A percentile compares a stretch with the other conserved stretches of the same genome.
Conservation (phyloP, 1,140 invertebrate species). For the Metaphire vulgaris region DNA sequence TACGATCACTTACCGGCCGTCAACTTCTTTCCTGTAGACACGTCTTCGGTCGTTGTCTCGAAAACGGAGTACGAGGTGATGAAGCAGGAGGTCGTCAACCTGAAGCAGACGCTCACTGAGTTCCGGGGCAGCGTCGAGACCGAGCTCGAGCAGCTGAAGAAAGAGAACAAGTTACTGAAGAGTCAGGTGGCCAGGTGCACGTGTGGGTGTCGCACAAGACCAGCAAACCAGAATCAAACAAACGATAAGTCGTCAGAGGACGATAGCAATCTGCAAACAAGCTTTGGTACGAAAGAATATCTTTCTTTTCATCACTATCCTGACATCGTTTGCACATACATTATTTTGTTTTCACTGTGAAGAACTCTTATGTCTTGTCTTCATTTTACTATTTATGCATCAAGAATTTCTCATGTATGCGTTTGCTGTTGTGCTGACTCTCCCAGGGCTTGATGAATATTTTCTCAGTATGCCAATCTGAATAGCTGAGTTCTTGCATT, state of each 20-base stretch:
- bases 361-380: no score
- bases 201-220: slow-evolving; percentile 10
- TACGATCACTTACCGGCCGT: not conserved
- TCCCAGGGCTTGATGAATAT: no score
- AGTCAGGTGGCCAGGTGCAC: slow-evolving; percentile 14
- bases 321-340: no score
- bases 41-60: slow-evolving; percentile 7
- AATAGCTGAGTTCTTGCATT: no score
- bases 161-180: slow-evolving; percentile 16
- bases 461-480: no score
- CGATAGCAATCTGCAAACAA: slow-evolving; percentile 18
- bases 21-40: slow-evolving; percentile 17
- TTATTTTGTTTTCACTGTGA: no score
- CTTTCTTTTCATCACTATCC: no score
- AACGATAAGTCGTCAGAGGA: slow-evolving; percentile 18
- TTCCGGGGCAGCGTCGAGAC: slow-evolving; percentile 13
- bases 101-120: slow-evolving; percentile 15
- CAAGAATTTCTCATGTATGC: no score
- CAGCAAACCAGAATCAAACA: not conserved
- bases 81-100: not conserved
- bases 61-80: slow-evolving; percentile 18
- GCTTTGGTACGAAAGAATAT: slow-evolving; percentile 11
- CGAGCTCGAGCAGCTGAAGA: slow-evolving; percentile 14
- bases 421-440: no score
- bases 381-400: no score